Conservation (phyloP, 35 echinoderm and acorn worm genomes). For the Stichopus chloronotus region DNA sequence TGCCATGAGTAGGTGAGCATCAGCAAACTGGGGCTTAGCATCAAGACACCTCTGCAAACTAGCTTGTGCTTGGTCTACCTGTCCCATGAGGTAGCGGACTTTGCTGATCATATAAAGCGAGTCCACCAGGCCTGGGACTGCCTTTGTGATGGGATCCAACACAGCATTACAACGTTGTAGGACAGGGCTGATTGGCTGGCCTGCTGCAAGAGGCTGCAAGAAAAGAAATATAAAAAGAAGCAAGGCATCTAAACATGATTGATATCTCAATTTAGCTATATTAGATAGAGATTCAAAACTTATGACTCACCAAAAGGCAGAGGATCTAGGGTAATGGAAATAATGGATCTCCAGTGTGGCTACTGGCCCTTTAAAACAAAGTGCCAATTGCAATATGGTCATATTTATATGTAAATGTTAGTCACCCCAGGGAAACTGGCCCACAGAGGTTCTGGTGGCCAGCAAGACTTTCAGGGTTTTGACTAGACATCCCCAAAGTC, state of each 20-base stretch:
- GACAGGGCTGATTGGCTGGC: constrained; percentile 77
- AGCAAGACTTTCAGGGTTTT: too few relatives aligned
- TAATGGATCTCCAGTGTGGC: too few relatives aligned
- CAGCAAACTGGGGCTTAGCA: constrained; percentile 85
- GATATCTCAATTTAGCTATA: background rate
- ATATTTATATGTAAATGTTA: too few relatives aligned
- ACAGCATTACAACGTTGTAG: constrained; percentile 77
- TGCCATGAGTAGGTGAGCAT: constrained; percentile 97
- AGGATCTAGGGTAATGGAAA: too few relatives aligned
- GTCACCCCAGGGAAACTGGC: too few relatives aligned
- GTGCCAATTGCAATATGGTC: too few relatives aligned
- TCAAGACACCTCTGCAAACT: constrained; percentile 93
- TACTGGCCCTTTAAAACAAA: too few relatives aligned
- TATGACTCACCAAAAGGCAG: background rate
- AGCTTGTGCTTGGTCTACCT: constrained; percentile 83
- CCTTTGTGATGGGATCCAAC: constrained; percentile 87
- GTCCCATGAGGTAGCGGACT: constrained; percentile 81
- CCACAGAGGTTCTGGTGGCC: too few relatives aligned
- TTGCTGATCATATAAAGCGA: constrained; percentile 79
- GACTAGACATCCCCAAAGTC: too few relatives aligned
- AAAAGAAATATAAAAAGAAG: background rate
- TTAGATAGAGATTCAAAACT: background rate
- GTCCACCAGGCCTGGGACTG: constrained; percentile 90
- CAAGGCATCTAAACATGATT: background rate
- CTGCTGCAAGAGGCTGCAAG: constrained; percentile 76